A percentile compares a stretch with the other conserved stretches of the same genome.
Conservation (phyloP, 2,113 vertebrate genomes). For the Muntiacus reevesi region DNA sequence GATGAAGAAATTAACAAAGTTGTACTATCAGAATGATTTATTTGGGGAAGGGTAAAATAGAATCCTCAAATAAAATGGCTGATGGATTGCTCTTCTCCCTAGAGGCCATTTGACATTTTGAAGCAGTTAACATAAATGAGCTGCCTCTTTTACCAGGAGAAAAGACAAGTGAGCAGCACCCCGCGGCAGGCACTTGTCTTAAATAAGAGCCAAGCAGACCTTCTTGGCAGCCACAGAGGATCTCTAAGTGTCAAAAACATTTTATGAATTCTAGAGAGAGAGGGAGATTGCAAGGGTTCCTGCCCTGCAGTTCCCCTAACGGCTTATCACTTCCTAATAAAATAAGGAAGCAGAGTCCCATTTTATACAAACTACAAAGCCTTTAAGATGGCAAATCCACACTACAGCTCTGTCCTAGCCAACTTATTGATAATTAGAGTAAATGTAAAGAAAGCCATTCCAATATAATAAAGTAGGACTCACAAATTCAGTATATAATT, state of each 20-base stretch:
- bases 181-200: neutral
- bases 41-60: neutral
- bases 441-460: neutral
- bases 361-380: neutral
- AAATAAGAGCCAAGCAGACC: neutral
- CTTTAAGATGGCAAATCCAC: neutral
- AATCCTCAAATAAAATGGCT: neutral
- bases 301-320: neutral
- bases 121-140: neutral
- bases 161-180: neutral
- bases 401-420: neutral
- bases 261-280: neutral
- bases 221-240: neutral
- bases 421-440: neutral
- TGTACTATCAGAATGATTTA: conserved; percentile 20
- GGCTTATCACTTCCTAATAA: neutral
- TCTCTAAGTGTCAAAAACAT: neutral
- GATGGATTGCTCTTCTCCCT: neutral
- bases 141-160: neutral
- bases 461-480: neutral
- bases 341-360: neutral
- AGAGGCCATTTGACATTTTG: neutral
- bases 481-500: neutral
- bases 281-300: neutral
- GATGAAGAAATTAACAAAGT: neutral